Conservation (phyloP, 2,888 invertebrate species). For the Acheta domesticus region DNA sequence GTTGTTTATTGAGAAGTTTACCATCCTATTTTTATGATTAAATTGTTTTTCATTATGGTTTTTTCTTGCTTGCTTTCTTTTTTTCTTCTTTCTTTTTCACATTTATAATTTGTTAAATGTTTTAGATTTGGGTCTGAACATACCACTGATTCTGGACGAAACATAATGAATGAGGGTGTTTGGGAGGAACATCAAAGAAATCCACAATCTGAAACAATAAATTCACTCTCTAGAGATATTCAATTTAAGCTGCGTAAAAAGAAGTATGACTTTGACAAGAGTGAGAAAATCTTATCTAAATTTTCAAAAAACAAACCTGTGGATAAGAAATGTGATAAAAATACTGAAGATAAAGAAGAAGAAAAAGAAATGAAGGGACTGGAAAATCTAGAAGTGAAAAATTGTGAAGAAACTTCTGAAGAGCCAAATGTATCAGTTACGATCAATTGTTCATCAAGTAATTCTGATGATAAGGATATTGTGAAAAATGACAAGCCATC, state of each 20-base stretch:
- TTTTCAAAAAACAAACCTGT: background rate
- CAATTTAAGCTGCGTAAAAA: conserved; percentile 66
- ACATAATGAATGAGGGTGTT: conserved; percentile 61
- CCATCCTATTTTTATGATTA: too few species aligned
- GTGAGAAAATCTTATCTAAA: conserved; percentile 61
- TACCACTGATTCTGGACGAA: conserved; percentile 65
- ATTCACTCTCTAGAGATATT: conserved; percentile 56
- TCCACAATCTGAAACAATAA: conserved; percentile 40
- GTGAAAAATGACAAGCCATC: conserved; percentile 28
- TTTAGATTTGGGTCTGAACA: conserved; percentile 69
- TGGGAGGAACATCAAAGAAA: conserved; percentile 54
- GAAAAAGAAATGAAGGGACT: conserved; percentile 37
- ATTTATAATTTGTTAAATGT: conserved; percentile 21
- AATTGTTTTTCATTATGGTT: too few species aligned
- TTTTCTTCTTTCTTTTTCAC: too few species aligned
- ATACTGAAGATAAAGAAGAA: conserved; percentile 45
- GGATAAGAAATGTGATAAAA: conserved; percentile 51
- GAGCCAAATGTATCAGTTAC: background rate
- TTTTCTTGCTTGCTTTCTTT: too few species aligned
- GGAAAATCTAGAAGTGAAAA: conserved; percentile 33
- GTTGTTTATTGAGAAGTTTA: too few species aligned
- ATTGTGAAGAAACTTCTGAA: conserved; percentile 34
- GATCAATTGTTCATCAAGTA: background rate
- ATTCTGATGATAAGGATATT: background rate
- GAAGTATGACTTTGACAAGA: conserved; percentile 70